Evolutionary conservation across 2,888 invertebrate genomes (phyloP).

Genomic region (Nymphalis polychloros): DNA sequence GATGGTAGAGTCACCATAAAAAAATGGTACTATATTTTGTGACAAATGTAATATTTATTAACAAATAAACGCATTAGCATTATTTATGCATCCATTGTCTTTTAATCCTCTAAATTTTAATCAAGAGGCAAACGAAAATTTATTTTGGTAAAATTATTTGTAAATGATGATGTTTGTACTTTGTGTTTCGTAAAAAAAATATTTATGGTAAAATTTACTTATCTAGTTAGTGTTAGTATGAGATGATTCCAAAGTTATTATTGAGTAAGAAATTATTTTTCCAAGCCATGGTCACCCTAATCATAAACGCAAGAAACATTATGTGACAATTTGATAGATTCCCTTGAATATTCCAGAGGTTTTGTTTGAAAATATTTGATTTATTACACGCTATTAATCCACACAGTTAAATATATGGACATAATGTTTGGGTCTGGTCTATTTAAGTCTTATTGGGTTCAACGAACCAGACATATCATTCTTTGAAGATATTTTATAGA

Average conservation of each 20-base stretch:
- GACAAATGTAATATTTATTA: too few species aligned
- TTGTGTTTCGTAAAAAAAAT: too few species aligned
- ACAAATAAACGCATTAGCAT: too few species aligned
- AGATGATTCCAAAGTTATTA: too few species aligned
- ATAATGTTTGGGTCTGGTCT: slow-evolving; percentile 17
- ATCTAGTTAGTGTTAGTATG: too few species aligned
- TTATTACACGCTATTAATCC: slow-evolving; percentile 52
- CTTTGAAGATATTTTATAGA: neutral
- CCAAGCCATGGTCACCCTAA: slow-evolving; percentile 29
- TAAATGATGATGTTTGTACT: too few species aligned
- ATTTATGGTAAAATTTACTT: too few species aligned
- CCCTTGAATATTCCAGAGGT: slow-evolving; percentile 47
- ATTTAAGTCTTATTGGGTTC: slow-evolving; percentile 19
- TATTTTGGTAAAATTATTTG: too few species aligned
- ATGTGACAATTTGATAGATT: slow-evolving; percentile 73
- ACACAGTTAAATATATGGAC: slow-evolving; percentile 30
- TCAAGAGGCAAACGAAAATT: too few species aligned
- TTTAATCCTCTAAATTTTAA: too few species aligned
- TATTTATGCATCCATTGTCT: too few species aligned
- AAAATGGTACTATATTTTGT: neutral
- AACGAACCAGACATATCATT: neutral
- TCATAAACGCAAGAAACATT: slow-evolving; percentile 45
- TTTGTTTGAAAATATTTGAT: slow-evolving; percentile 42
- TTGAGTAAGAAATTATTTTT: neutral
- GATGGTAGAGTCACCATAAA: slow-evolving; percentile 36